These are phyloP conservation scores for Sericinus montela DNA, from an alignment of 2,888 invertebrate genomes.

Conservation along the genomic window DNA sequence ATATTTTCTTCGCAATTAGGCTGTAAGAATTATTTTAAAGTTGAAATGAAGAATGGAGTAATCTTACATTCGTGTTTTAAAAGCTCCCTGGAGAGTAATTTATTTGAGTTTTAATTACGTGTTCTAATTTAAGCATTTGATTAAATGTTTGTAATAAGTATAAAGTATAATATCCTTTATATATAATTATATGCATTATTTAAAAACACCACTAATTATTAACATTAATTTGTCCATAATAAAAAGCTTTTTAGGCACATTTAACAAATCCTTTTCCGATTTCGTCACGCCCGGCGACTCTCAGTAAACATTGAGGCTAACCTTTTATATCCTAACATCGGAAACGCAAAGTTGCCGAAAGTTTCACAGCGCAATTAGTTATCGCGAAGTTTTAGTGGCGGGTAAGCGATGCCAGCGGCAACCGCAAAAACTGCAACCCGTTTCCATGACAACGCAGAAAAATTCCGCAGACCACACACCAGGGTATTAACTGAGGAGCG, in stretches of 20 bases:
- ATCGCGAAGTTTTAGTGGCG: conserved; percentile 51
- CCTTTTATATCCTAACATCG: conserved; percentile 26
- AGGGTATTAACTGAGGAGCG: conserved; percentile 24
- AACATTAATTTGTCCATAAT: too few relatives aligned
- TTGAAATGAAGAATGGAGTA: conserved; percentile 16
- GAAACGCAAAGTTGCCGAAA: conserved; percentile 45
- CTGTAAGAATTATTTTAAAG: conserved; percentile 19
- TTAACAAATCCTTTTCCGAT: neutral
- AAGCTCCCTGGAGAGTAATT: conserved; percentile 16
- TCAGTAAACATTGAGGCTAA: conserved; percentile 18
- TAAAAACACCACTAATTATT: too few relatives aligned
- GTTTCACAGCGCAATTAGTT: conserved; percentile 57
- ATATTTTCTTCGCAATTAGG: conserved; percentile 19
- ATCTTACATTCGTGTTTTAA: conserved; percentile 20
- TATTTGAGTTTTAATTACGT: conserved; percentile 19
- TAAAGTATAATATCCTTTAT: too few relatives aligned
- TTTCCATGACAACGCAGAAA: conserved; percentile 53
- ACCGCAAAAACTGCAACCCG: conserved; percentile 49
- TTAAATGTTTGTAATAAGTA: conserved; percentile 11
- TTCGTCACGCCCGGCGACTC: conserved; percentile 8
- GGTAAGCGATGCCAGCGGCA: conserved; percentile 37
- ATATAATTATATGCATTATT: too few relatives aligned
- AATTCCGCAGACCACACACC: conserved; percentile 34
- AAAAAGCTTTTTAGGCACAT: neutral
- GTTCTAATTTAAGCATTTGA: conserved; percentile 3